Evolutionary conservation across 2,888 invertebrate species (phyloP), one percentile per base, ranked within the genome.

Genomic region (Tiliacea aurago): DNA sequence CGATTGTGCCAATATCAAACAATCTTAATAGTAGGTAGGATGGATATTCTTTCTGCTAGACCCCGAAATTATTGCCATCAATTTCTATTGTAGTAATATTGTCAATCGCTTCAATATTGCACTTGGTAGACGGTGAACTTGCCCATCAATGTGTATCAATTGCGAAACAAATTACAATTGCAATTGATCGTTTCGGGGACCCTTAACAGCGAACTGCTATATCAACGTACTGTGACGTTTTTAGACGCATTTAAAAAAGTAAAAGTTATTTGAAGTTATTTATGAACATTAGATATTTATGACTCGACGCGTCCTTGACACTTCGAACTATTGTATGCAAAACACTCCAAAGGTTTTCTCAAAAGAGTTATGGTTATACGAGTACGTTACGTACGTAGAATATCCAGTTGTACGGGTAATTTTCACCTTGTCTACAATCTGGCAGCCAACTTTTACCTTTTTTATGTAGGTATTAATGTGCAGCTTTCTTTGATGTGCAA

Each of bases 281-380:
- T 63, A 64, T 23, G 28, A 47, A 18, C n/a, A 62, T 73, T 67
- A 23, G 20, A 41, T 79, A 77, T 81, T 61, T 68, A 23, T 47
- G 56, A 70, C 56, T 20, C n/a, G 59, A 49, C 28, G 10, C 47
- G 70, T 65, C 78, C 78, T 81, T 81, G 70, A 74, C 70, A 78
- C 61, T 70, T 56, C 28, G 11, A 45, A 41, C 71, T 69, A 83
- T 81, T 82, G 83, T 81, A 75, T 83, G 79, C 59, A 76, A 83
- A 78, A 41, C 37, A 37, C 1, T 70, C 15, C 15, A 33, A 15
- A 41, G 5, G 64, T 74, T 82, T 81, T 49, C 53, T 51, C 49
- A 73, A 73, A 70, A 62, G 47, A 78, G 37, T 68, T 61, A 67
- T 56, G 41, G 18, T 66, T 59, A 55, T 37, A 68, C n/a, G n/a